Conservation (phyloP, 1,140 invertebrate genomes). For the Drosophila auraria region DNA sequence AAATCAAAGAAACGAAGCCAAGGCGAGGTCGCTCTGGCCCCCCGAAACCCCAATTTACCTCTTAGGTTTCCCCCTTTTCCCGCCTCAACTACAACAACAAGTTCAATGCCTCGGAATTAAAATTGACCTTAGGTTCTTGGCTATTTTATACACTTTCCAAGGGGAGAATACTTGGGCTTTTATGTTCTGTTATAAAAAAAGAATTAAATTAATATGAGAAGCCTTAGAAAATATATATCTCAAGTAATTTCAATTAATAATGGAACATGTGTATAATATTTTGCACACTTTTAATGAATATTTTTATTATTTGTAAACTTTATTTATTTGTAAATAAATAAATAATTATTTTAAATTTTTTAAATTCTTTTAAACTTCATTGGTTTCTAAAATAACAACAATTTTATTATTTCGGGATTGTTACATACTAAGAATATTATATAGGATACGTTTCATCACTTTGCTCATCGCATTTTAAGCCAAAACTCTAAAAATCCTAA, state of each 20-base stretch:
- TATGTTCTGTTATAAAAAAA: too few relatives aligned
- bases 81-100: constrained; percentile 55
- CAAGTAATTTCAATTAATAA: background rate
- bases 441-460: too few relatives aligned
- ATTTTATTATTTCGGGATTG: too few relatives aligned
- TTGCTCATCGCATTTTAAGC: background rate
- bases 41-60: background rate
- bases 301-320: too few relatives aligned
- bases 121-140: constrained; percentile 71
- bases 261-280: background rate
- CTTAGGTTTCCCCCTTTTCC: background rate
- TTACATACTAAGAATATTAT: too few relatives aligned
- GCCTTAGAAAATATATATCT: too few relatives aligned
- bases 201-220: too few relatives aligned
- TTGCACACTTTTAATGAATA: too few relatives aligned
- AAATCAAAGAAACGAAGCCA: constrained; percentile 56
- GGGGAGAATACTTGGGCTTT: background rate
- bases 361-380: too few relatives aligned
- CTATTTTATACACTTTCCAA: constrained; percentile 13
- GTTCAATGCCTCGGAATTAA: constrained; percentile 80
- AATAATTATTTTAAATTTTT: too few relatives aligned
- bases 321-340: too few relatives aligned
- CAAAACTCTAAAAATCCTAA: background rate
- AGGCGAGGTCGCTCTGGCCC: constrained; percentile 30
- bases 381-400: too few relatives aligned